Conservation (phyloP, 2,113 vertebrate genomes). For the Oceanodroma tethys region DNA sequence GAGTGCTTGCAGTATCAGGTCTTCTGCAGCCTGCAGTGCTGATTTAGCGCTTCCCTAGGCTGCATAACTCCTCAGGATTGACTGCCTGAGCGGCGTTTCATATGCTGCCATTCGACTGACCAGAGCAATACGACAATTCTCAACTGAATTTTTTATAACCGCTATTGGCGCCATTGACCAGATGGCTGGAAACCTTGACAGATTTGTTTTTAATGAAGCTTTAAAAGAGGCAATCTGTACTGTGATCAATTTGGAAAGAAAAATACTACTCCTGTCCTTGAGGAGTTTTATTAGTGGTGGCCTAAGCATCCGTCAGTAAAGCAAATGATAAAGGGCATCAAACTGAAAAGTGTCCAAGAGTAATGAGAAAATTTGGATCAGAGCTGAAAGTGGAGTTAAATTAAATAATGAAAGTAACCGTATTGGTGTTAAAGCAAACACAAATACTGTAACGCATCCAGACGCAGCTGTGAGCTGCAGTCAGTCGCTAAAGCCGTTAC, state of each 20-base stretch:
- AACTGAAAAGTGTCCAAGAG: neutral
- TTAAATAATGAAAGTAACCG: neutral
- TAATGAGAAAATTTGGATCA: neutral
- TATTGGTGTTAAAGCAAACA: neutral
- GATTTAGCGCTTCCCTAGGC: neutral
- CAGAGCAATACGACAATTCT: neutral
- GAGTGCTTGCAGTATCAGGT: neutral
- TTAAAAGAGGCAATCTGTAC: conserved; percentile 41
- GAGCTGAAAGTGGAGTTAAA: neutral
- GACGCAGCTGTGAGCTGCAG: neutral
- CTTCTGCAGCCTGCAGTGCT: neutral
- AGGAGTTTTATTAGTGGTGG: conserved; percentile 1
- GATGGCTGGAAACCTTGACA: conserved; percentile 50
- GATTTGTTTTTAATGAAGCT: conserved; percentile 60
- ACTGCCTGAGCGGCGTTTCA: neutral
- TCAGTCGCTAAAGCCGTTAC: neutral
- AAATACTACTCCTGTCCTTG: conserved; percentile 4
- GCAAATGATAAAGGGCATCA: neutral
- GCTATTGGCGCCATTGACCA: neutral
- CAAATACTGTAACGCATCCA: neutral
- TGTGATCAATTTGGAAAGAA: conserved; percentile 14
- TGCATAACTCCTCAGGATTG: neutral
- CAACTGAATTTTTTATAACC: neutral
- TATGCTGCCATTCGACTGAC: neutral
- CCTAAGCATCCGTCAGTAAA: neutral